Evolutionary conservation across 2,797 vertebrate genomes (phyloP).

Genomic region (Cuculus canorus): DNA sequence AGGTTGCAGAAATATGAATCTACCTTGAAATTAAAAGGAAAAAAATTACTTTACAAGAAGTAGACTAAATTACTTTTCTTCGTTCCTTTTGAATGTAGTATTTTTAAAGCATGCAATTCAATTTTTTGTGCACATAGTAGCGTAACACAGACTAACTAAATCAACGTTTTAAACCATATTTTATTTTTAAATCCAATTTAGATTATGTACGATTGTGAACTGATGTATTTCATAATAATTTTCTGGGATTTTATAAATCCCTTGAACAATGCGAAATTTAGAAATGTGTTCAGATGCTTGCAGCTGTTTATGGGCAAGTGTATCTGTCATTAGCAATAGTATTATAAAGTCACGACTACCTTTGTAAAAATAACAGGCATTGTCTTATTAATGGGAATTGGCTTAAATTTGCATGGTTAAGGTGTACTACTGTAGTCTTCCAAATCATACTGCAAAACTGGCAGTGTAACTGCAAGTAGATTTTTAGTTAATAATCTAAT

Average conservation of each 20-base stretch:
- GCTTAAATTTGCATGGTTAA: background rate
- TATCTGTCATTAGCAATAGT: background rate
- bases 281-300: background rate
- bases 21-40: constrained; percentile 18
- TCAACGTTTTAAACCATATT: constrained; percentile 5
- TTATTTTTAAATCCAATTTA: constrained; percentile 39
- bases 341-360: background rate
- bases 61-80: constrained; percentile 10
- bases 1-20: background rate
- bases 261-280: background rate
- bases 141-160: background rate
- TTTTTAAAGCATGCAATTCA: background rate
- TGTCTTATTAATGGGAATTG: background rate
- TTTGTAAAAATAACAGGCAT: background rate
- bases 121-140: background rate
- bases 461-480: background rate
- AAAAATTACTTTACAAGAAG: background rate
- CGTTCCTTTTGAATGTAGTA: background rate
- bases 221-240: background rate
- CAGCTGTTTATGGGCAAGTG: background rate
- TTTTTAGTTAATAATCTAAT: background rate
- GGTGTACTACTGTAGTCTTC: background rate
- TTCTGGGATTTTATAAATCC: background rate
- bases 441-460: background rate
- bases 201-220: background rate